phyloP scores from a whole-genome alignment of 2,113 vertebrate genomes.

The Nycticorax nycticorax region DNA sequence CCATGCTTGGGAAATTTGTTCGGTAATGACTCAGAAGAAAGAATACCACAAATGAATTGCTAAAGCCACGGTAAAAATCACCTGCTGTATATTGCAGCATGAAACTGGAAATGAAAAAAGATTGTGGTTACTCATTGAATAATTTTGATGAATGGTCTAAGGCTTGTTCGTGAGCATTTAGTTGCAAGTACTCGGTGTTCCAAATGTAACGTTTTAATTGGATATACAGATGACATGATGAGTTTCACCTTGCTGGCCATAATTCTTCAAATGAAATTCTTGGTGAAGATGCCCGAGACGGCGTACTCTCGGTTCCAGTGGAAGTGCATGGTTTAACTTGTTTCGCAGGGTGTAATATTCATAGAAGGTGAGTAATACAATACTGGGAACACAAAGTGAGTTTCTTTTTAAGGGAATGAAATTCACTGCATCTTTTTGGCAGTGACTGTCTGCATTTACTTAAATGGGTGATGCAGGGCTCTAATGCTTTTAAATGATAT shows the following conservation, averaged over 20 bases:
- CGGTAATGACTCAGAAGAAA: background rate
- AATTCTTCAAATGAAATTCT: slow-evolving; percentile 15
- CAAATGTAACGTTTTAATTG: slow-evolving; percentile 16
- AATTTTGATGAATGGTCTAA: slow-evolving; percentile 51
- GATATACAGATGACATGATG: slow-evolving; percentile 1
- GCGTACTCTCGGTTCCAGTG: background rate
- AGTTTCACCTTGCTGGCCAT: slow-evolving; percentile 32
- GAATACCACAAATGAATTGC: slow-evolving; percentile 33
- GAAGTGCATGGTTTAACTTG: slow-evolving; percentile 23
- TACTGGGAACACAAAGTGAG: slow-evolving; percentile 45
- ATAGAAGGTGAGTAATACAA: slow-evolving; percentile 60
- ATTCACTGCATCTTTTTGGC: slow-evolving; percentile 62
- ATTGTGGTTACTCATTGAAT: slow-evolving; percentile 40
- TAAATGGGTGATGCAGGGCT: slow-evolving; percentile 59
- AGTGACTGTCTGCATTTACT: slow-evolving; percentile 56
- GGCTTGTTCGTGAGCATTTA: slow-evolving; percentile 3
- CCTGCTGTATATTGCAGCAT: background rate
- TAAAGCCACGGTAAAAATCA: slow-evolving; percentile 8
- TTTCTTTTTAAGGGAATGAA: slow-evolving; percentile 62
- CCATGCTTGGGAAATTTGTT: background rate
- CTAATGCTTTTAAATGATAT: slow-evolving; percentile 66
- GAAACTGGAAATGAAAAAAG: slow-evolving; percentile 8
- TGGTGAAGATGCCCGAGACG: background rate
- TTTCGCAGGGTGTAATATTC: slow-evolving; percentile 31
- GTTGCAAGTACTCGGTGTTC: slow-evolving; percentile 7